Percentiles rank a stretch among this genome's conserved stretches.
Evolutionary conservation across 2,797 vertebrate species (phyloP).

Genomic region (Gadopsis bispinosus): DNA sequence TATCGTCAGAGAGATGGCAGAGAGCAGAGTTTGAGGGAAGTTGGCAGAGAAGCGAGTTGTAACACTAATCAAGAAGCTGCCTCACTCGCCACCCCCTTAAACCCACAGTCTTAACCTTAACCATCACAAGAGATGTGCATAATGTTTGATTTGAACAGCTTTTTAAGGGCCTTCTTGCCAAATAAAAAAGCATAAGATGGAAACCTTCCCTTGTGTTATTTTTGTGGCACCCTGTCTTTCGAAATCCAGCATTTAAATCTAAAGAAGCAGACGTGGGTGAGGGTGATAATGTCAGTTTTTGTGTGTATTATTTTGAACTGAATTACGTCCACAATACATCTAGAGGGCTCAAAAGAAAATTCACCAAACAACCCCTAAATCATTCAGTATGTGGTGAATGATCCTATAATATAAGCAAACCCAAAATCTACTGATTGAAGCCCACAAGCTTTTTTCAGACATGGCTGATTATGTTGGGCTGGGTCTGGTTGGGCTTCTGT

Average conservation of each 20-base stretch:
- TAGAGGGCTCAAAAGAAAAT: background rate
- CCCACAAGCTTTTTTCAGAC: background rate
- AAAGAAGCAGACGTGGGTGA: constrained; percentile 15
- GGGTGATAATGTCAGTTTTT: constrained; percentile 1
- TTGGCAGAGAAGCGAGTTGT: constrained; percentile 69
- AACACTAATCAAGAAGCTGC: constrained; percentile 74
- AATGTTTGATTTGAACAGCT: constrained; percentile 51
- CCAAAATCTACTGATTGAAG: background rate
- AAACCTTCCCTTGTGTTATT: constrained; percentile 15
- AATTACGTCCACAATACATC: constrained; percentile 4
- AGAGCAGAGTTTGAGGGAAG: constrained; percentile 77
- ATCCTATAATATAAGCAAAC: constrained; percentile 1
- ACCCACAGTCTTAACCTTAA: constrained; percentile 64
- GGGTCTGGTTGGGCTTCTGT: constrained; percentile 5
- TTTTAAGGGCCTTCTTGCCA: constrained; percentile 23
- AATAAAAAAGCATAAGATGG: constrained; percentile 1
- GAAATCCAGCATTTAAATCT: constrained; percentile 17
- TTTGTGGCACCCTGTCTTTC: constrained; percentile 7
- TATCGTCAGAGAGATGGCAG: constrained; percentile 82
- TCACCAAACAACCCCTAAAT: background rate
- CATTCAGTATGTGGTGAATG: background rate
- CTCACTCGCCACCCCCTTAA: constrained; percentile 60
- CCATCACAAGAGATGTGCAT: constrained; percentile 35
- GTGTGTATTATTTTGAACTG: constrained; percentile 15
- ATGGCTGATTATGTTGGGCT: background rate